Base-by-base conservation (phyloP, 2,888 invertebrate genomes). In the Seira ritae region DNA sequence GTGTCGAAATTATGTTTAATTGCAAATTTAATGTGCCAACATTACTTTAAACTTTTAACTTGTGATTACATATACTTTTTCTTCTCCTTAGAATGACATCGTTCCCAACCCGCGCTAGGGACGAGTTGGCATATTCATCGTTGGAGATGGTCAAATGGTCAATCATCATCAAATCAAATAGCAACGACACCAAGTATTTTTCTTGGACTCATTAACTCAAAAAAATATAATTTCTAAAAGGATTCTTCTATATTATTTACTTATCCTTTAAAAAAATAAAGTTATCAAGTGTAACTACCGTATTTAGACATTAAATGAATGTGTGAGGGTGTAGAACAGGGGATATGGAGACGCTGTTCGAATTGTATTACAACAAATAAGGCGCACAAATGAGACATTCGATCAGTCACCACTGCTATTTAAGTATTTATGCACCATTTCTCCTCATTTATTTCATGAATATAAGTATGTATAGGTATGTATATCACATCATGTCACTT, bases 301-400 rank as follows among this genome's bases (percentile, higher is more conserved):
- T 73, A 73, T 62, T 73, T 73, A 73, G 73, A 62, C 73, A 73
- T 55, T 62, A 72, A 72, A 72, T 72, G 65, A 17, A 6, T 65
- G 24, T 73, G 65, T 31, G 65, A 73, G 73, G 73, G 73, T 65
- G 73, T 65, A 31, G 2, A 62, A 42, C 60, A 55, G 73, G 20
- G 60, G 1, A 55, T 55, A 3, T 20, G 22, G 20, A 71, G 22
- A 19, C 20, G 15, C 55, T 8, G 12, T 55, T 70, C 2, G 42
- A 46, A 37, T 12, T 70, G 42, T 70, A 37, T 31, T 6, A 8
- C 24, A 42, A 15, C 70, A 42, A 24, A 70, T 70, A 70, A 42
- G 70, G 70, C 70, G 20, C 6, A 31, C 19, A 19, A 8, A 69
- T 22, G 3, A 71, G 55, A 22, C 46, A 23, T 50, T 46, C 50